Conservation (phyloP, 1,140 invertebrate genomes). For the Solenopsis fugax region DNA sequence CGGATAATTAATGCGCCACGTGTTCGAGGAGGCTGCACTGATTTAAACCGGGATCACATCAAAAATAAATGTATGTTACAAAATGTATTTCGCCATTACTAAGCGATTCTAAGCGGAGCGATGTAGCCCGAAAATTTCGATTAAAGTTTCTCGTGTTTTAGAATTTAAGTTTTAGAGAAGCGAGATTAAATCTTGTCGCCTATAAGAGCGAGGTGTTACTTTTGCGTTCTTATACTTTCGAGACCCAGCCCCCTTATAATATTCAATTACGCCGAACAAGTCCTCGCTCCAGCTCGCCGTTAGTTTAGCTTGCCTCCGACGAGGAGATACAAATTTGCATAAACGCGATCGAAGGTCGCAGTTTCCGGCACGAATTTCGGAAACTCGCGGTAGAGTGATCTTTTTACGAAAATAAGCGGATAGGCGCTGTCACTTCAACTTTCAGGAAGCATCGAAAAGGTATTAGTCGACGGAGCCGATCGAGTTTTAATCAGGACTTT, state of each 20-base stretch:
- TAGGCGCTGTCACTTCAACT: conserved; percentile 46
- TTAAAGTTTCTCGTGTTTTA: not conserved
- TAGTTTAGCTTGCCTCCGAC: not conserved
- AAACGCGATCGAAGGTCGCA: conserved; percentile 9
- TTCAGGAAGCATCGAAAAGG: conserved; percentile 37
- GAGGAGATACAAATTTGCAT: conserved; percentile 42
- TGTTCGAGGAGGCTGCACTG: not conserved
- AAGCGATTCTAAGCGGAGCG: not conserved
- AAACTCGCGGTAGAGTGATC: conserved; percentile 18
- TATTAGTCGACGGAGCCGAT: conserved; percentile 18
- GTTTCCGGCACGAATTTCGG: conserved; percentile 16
- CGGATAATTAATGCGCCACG: conserved; percentile 46
- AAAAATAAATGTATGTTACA: not conserved
- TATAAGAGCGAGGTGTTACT: not conserved
- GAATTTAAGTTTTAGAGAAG: conserved; percentile 7
- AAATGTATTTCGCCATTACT: not conserved
- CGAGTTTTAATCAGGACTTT: conserved; percentile 56
- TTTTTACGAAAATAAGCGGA: conserved; percentile 47
- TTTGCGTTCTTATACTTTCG: not conserved
- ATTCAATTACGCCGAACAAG: conserved; percentile 25
- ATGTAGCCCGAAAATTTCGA: not conserved
- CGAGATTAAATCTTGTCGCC: not conserved
- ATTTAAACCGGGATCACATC: not conserved
- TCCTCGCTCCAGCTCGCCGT: not conserved
- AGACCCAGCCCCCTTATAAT: not conserved